Evolutionary conservation across 2,797 vertebrate species (phyloP), one percentile per base, ranked within the genome.

Genomic region (Mastacembelus armatus): DNA sequence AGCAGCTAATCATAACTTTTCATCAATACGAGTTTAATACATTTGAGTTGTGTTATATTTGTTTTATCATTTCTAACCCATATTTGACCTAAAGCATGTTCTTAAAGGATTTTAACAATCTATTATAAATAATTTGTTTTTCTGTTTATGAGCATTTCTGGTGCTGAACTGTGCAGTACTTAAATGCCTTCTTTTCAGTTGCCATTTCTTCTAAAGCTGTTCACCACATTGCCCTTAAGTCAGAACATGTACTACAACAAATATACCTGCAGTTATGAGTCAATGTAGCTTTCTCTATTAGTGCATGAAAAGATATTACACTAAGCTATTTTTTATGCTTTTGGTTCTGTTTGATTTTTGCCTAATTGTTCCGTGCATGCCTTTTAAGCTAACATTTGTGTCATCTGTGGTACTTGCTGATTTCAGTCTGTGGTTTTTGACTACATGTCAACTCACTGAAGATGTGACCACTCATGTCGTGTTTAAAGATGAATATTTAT

Each of bases 151-250:
- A n/a, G n/a, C n/a, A 16, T 50, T 45, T 60, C 10, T 56, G 66
- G 18, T 45, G 49, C 74, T 32, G 24, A 64, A 12, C 4, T 45
- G 62, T 71, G 59, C 26, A 44, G 21, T 84, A 35, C 48, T 77
- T 52, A 0, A 38, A 57, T 75, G 83, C 80, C 84, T 87, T 86
- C 3, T 50, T 82, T 82, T 83, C 14, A 7, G 59, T 85, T 85
- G 77, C 79, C 86, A 86, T 73, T 69, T 15, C 35, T 87, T 85
- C 39, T 57, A 44, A 66, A 85, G 78, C 83, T 85, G 78, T 78
- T 91, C 75, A 72, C 80, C 89, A 84, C 66, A 55, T 86, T 84
- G 88, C 56, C 80, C 80, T 89, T 88, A 85, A 79, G 57, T 68
- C 39, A 64, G 21, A 52, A 15, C 44, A 73, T 14, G 24, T 61